These are phyloP conservation scores for Xerus inauris DNA, from an alignment of 2,113 vertebrate species.

Conservation along the genomic window DNA sequence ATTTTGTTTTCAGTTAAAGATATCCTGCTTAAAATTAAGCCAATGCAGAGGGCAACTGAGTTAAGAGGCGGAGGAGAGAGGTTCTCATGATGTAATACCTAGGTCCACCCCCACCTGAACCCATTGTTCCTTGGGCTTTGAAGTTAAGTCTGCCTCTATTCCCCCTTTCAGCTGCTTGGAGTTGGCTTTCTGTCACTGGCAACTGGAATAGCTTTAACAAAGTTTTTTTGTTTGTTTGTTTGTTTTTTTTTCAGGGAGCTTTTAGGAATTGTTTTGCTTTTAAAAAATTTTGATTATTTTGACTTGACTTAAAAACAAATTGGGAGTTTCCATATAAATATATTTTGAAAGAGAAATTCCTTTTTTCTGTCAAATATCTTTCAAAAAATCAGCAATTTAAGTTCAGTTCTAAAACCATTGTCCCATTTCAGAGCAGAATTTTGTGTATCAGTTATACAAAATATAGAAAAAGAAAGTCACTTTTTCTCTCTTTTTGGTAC, in stretches of 20 bases:
- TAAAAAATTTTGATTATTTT: constrained; percentile 29
- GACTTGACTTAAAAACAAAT: not conserved
- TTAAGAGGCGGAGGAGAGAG: not conserved
- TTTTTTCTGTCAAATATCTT: not conserved
- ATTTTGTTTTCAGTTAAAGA: not conserved
- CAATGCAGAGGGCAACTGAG: not conserved
- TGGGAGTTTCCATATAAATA: not conserved
- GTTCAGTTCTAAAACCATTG: not conserved
- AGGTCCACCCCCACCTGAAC: not conserved
- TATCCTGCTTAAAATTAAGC: not conserved
- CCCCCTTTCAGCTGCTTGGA: not conserved
- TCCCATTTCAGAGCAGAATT: not conserved
- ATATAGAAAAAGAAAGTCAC: not conserved
- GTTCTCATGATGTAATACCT: not conserved
- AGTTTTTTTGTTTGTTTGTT: not conserved
- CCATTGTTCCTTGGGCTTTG: not conserved
- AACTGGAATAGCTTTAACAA: not conserved
- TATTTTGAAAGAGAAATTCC: not conserved
- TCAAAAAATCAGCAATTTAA: constrained; percentile 2
- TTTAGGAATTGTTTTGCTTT: not conserved
- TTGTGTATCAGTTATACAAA: not conserved
- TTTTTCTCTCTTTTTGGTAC: too few relatives aligned
- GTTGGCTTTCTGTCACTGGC: not conserved
- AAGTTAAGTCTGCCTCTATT: not conserved
- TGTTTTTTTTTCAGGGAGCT: too few relatives aligned